phyloP scores from a whole-genome alignment of 2,888 invertebrate genomes.

The Scelioninae gen. 1 region DNA sequence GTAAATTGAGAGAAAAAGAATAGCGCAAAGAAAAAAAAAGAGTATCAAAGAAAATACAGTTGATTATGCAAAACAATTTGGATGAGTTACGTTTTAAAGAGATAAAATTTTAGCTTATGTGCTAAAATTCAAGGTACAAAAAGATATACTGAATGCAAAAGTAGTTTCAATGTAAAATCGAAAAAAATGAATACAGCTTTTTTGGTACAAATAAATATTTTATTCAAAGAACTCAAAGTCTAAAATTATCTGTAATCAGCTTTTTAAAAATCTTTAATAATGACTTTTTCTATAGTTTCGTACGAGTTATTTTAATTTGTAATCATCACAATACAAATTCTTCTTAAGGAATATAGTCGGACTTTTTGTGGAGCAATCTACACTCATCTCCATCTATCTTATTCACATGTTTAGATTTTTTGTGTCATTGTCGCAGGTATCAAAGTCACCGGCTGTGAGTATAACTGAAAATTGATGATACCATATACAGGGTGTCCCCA shows the following conservation, averaged over 20 bases:
- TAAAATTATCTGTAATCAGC: slow-evolving; percentile 2
- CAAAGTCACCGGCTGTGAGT: slow-evolving; percentile 46
- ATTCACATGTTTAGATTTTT: slow-evolving; percentile 62
- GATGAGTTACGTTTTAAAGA: not conserved
- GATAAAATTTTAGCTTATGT: not conserved
- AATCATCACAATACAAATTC: slow-evolving; percentile 22
- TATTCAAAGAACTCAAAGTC: not conserved
- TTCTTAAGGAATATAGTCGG: slow-evolving; percentile 21
- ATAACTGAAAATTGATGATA: slow-evolving; percentile 58
- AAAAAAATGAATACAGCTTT: not conserved
- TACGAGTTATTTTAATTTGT: slow-evolving; percentile 30
- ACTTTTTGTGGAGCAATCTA: slow-evolving; percentile 62
- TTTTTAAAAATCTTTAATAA: slow-evolving; percentile 9
- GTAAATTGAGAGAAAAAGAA: too few relatives aligned
- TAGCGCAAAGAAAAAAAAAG: too few relatives aligned
- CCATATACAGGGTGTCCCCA: slow-evolving; percentile 50
- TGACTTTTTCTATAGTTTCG: not conserved
- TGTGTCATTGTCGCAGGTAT: slow-evolving; percentile 62
- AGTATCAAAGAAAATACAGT: too few relatives aligned
- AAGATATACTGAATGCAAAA: not conserved
- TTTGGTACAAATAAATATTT: too few relatives aligned
- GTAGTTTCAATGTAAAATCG: not conserved
- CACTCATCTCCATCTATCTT: slow-evolving; percentile 60
- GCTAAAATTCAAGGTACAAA: not conserved
- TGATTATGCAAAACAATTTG: too few relatives aligned